Evolutionary conservation across 2,797 vertebrate genomes (phyloP).

Genomic region (Crax fasciolata): DNA sequence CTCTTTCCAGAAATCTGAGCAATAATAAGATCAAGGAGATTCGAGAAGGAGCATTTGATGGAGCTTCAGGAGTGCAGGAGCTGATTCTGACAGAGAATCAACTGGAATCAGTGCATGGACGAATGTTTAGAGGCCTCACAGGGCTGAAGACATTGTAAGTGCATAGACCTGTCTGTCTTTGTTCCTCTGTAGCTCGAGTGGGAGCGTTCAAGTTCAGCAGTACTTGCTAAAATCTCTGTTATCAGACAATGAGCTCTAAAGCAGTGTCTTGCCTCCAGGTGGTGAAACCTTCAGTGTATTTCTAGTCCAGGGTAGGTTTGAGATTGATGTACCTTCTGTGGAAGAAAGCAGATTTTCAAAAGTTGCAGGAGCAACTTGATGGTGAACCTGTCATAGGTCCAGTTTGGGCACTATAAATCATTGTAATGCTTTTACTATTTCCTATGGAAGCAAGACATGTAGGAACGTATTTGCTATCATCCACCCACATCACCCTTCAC

Average conservation of each 20-base stretch:
- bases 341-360: neutral
- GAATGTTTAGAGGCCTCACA: constrained; percentile 91
- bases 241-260: neutral
- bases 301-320: neutral
- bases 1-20: constrained; percentile 90
- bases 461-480: neutral
- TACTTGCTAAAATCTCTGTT: neutral
- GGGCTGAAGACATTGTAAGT: constrained; percentile 96
- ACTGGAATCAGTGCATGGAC: constrained; percentile 89
- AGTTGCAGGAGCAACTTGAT: neutral
- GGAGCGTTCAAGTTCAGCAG: neutral
- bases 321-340: neutral
- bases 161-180: neutral
- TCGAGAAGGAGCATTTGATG: constrained; percentile 92
- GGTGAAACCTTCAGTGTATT: accelerated
- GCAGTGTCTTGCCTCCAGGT: neutral
- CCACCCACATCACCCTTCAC: neutral
- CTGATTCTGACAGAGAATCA: constrained; percentile 95
- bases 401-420: neutral
- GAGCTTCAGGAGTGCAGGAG: constrained; percentile 89
- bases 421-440: neutral
- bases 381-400: neutral
- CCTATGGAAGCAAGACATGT: neutral
- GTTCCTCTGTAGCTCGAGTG: neutral
- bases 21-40: constrained; percentile 97